phyloP scores from a whole-genome alignment of 2,797 vertebrate genomes.

The Mastacembelus armatus region DNA sequence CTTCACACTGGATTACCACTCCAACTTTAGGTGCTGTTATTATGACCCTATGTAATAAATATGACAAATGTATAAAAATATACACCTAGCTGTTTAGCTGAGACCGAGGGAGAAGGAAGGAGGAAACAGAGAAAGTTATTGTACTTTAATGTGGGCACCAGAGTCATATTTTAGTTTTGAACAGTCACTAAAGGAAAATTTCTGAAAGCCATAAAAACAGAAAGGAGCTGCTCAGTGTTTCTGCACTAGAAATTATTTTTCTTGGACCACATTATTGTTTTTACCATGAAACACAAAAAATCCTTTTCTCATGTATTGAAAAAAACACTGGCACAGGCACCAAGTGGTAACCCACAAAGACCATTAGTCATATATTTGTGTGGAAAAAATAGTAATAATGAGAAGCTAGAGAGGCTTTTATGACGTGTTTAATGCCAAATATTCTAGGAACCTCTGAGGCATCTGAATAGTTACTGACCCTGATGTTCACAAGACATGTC shows the following conservation, averaged over 20 bases:
- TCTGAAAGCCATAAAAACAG: neutral
- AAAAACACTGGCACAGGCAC: too few relatives aligned
- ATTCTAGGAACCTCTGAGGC: neutral
- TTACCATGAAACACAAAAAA: too few relatives aligned
- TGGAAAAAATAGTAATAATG: too few relatives aligned
- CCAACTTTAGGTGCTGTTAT: conserved; percentile 21
- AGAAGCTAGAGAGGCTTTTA: too few relatives aligned
- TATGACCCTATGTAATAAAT: conserved; percentile 71
- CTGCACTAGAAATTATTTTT: neutral
- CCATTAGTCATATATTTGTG: too few relatives aligned
- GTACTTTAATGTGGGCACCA: neutral
- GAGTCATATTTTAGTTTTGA: too few relatives aligned
- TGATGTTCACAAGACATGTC: neutral
- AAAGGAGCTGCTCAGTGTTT: neutral
- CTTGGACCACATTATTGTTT: neutral
- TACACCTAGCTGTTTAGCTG: conserved; percentile 59
- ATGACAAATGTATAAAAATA: conserved; percentile 72
- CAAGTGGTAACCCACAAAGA: too few relatives aligned
- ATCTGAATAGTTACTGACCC: neutral
- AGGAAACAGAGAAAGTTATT: neutral
- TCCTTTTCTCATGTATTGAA: too few relatives aligned
- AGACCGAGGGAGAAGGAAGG: neutral
- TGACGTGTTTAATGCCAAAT: neutral
- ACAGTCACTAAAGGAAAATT: neutral
- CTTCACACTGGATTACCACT: conserved; percentile 21